Conservation (phyloP, 23 tunicate genomes). For the Trididemnum miniatum region DNA sequence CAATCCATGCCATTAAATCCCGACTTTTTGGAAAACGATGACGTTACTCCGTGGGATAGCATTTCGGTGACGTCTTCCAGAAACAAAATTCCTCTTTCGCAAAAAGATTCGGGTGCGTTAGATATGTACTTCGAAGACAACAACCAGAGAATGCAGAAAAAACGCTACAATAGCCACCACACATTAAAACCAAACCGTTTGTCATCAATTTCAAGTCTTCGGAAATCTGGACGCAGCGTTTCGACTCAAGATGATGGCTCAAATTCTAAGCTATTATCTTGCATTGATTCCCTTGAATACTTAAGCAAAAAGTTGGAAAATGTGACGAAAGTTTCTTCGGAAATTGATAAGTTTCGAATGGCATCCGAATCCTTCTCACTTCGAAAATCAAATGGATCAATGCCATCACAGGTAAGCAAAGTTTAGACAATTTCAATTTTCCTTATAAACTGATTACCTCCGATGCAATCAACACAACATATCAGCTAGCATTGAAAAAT, state of each 20-base stretch:
- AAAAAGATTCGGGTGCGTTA: conserved; percentile 30
- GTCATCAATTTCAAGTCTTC: not conserved
- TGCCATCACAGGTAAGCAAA: not conserved
- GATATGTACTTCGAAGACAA: conserved; percentile 19
- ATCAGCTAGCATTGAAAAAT: no score
- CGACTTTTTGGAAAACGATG: conserved; percentile 5
- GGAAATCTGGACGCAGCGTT: not conserved
- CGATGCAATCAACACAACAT: no score
- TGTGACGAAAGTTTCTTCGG: conserved; percentile 3
- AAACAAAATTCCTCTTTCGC: not conserved
- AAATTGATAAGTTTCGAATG: conserved; percentile 34
- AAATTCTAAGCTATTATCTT: conserved; percentile 41
- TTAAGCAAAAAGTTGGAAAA: conserved; percentile 37
- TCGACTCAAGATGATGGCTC: conserved; percentile 4
- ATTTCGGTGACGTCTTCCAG: not conserved
- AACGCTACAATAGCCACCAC: not conserved
- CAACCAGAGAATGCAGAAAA: not conserved
- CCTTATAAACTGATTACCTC: no score
- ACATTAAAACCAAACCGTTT: not conserved
- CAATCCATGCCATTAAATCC: not conserved
- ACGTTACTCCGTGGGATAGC: conserved; percentile 19
- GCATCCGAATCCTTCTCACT: not conserved
- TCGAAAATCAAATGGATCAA: not conserved
- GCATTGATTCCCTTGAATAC: conserved; percentile 53
- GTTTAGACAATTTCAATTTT: no score